Evolutionary conservation across 2,888 invertebrate species (phyloP), one percentile per base, ranked within the genome.

Genomic region (Drosophila tripunctata): DNA sequence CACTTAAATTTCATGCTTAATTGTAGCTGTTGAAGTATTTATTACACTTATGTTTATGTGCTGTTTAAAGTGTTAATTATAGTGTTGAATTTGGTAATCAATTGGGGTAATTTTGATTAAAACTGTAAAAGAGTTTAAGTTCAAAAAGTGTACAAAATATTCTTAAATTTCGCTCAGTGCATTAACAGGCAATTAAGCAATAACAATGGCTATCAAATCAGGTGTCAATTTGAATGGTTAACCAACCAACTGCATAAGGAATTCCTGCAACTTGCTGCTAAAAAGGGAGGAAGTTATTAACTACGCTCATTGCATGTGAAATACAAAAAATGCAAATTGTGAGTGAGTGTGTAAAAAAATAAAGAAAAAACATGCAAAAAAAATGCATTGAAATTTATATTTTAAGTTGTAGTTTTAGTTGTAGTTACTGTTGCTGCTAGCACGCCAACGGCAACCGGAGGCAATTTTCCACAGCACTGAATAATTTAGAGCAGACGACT

Each of bases 401-500:
- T 40, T 52, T 45, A 40, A 38, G 12, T 44, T 38, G 48, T 8
- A 17, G 27, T 8, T 43, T 12, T 21, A 33, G 47, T 5, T 35
- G 33, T 14, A 14, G 14, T 5, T 44, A 7, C 7, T 30, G 19
- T 4, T 48, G 57, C 21, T 36, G 27, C 31, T 35, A 63, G 33
- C 67, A 78, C 62, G 72, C 52, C 48, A 52, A 33, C 64, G 24
- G 40, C 62, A 62, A 81, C 88, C 85, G 81, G 81, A 84, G 88
- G 85, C 79, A 88, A 79, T 87, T 88, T 88, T 84, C 84, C 81
- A 76, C 60, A 67, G 64, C 70, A 67, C 43, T 77, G 57, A 64
- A 58, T 55, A 61, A 63, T 78, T 66, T 36, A 64, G 61, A n/a
- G 36, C 48, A 44, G 47, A 36, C 47, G 47, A 36, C 47, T 22